Base-by-base conservation (phyloP, 1,140 invertebrate species). In the Trigoniulus corallinus region DNA sequence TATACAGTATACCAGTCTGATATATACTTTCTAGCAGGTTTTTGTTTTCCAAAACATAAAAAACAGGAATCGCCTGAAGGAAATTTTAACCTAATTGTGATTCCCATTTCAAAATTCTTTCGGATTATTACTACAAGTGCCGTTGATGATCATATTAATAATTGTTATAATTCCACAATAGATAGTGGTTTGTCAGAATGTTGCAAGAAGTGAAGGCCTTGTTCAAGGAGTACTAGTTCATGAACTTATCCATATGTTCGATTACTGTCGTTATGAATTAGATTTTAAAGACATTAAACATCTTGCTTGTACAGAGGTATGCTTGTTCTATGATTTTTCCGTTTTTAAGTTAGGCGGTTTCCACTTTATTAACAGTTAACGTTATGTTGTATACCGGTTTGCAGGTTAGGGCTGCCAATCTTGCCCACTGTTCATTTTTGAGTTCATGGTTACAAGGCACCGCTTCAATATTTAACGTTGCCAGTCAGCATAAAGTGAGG, bases 211-310 rank as follows among this genome's bases (percentile, higher is more conserved):
- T 37, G 65, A 77, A 64, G 74, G 74, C 3, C 71, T 77, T 58
- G 75, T 89, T 1, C 80, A 84, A 64, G 79, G 79, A 52, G 80
- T 89, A 4, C 61, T 97, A 2, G 76, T 80, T 1, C 93, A 97
- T 66, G 93, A 97, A 69, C 76, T 97, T 73, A 81, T 95, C 40
- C 93, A 97, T 65, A 94, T 95, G 85, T 96, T 93, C 66, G 93
- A 97, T 65, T 85, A 80, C 60, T 97, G 92, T 66, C 74, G 78
- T 41, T 83, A 89, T 56, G 77, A 95, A 48, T 62, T 95, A 29
- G 82, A 97, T 63, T 87, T 92, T 56, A 81, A 76, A 56, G 91
- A 96, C 64, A 68, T 92, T 50, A 81, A 94, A 59, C 93, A 97
- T 69, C 65, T 97, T 39, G 92, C 92, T 0, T 97, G 93, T 62